phyloP scores from a whole-genome alignment of 2,888 invertebrate genomes.

The Heliconius aoede region DNA sequence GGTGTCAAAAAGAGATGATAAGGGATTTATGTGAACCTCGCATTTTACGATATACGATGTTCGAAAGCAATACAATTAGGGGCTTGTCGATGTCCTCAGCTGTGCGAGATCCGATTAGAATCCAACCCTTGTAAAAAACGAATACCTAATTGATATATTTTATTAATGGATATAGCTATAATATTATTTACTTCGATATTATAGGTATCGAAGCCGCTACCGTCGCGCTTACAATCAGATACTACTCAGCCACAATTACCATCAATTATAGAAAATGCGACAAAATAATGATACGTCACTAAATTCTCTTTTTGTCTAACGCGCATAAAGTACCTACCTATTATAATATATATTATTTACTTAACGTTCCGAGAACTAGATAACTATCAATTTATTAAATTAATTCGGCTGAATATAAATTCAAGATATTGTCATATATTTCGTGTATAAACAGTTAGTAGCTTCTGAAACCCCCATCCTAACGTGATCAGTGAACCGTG shows the following conservation, averaged over 20 bases:
- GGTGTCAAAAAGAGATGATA: conserved; percentile 25
- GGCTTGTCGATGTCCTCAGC: conserved; percentile 22
- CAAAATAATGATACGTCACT: too few relatives aligned
- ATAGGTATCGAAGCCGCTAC: too few relatives aligned
- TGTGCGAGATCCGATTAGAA: conserved; percentile 10
- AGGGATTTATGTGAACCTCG: conserved; percentile 6
- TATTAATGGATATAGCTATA: too few relatives aligned
- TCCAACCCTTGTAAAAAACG: conserved; percentile 3
- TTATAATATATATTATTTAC: too few relatives aligned
- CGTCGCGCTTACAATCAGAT: too few relatives aligned
- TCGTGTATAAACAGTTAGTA: background rate
- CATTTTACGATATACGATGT: conserved; percentile 21
- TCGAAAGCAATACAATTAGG: conserved; percentile 28
- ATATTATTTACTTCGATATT: too few relatives aligned
- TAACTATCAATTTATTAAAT: background rate
- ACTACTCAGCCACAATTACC: too few relatives aligned
- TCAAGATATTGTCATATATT: background rate
- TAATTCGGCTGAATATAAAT: background rate
- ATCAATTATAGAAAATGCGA: too few relatives aligned
- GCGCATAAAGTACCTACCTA: too few relatives aligned
- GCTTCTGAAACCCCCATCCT: conserved; percentile 11
- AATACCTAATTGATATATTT: background rate
- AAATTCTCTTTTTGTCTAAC: too few relatives aligned
- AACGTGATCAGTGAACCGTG: conserved; percentile 26
- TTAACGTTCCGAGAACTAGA: too few relatives aligned